A percentile compares a stretch with the other conserved stretches of the same genome.
Evolutionary conservation across 1,140 invertebrate genomes (phyloP).

Genomic region (Cotesia chilonis): DNA sequence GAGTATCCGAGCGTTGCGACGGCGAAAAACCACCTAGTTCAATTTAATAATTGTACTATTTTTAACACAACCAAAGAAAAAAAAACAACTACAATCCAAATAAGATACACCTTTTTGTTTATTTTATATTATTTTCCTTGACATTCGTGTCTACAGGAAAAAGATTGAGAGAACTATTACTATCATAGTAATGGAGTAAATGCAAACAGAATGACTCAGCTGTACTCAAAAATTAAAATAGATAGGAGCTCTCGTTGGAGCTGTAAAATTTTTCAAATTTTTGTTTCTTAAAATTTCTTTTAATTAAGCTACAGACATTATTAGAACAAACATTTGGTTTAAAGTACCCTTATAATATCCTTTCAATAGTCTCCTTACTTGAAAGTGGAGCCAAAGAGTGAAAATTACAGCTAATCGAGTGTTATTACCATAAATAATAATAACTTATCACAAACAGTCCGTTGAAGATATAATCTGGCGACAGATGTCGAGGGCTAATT

Average conservation of each 20-base stretch:
- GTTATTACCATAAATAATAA: not conserved
- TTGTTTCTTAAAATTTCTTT: not conserved
- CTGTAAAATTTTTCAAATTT: too few species aligned
- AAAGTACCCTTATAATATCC: too few species aligned
- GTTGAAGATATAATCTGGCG: slow-evolving; percentile 37
- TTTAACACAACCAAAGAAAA: too few species aligned
- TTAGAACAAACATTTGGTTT: not conserved
- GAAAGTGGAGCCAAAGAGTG: not conserved
- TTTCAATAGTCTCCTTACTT: too few species aligned
- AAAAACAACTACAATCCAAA: too few species aligned
- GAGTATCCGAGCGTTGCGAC: slow-evolving; percentile 38
- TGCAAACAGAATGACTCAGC: slow-evolving; percentile 27
- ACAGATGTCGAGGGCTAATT: slow-evolving; percentile 60
- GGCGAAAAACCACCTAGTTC: slow-evolving; percentile 49
- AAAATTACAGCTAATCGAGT: not conserved
- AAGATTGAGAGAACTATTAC: slow-evolving; percentile 37
- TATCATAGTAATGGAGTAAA: slow-evolving; percentile 37
- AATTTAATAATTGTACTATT: slow-evolving; percentile 55
- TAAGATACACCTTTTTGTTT: slow-evolving; percentile 20
- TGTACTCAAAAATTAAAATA: not conserved
- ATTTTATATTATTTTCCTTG: slow-evolving; percentile 38
- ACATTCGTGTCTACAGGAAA: slow-evolving; percentile 25
- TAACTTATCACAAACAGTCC: not conserved
- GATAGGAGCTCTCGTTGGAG: not conserved
- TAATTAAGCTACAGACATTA: not conserved